These are phyloP conservation scores for Anthophora plumipes DNA, from an alignment of 2,888 invertebrate genomes.

Conservation along the genomic window DNA sequence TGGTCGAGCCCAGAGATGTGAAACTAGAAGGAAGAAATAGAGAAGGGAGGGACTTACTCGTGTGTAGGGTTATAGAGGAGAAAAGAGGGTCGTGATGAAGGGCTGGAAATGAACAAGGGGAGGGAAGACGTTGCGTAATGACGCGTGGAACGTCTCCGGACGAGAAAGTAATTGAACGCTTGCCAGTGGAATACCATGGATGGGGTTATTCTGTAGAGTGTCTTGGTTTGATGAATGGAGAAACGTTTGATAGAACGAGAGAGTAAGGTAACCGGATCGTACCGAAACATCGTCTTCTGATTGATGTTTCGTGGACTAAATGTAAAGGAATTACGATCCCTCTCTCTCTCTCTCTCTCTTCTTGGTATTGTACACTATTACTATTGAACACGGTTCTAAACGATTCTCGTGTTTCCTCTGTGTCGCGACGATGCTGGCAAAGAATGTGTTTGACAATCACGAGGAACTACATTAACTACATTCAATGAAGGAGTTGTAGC, in stretches of 20 bases:
- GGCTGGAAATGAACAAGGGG: slow-evolving; percentile 38
- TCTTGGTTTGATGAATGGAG: slow-evolving; percentile 45
- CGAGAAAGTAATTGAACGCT: slow-evolving; percentile 59
- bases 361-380: not conserved
- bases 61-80: not conserved
- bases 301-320: slow-evolving; percentile 33
- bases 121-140: slow-evolving; percentile 50
- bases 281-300: slow-evolving; percentile 32
- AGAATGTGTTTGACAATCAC: not conserved
- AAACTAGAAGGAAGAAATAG: slow-evolving; percentile 6
- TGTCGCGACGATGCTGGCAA: not conserved
- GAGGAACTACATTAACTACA: slow-evolving; percentile 2
- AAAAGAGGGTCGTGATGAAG: slow-evolving; percentile 15
- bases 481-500: no score
- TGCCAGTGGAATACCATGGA: slow-evolving; percentile 3
- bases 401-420: not conserved
- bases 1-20: slow-evolving; percentile 39
- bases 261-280: not conserved
- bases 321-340: slow-evolving; percentile 8
- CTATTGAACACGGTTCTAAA: slow-evolving; percentile 1
- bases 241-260: slow-evolving; percentile 30
- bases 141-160: slow-evolving; percentile 53
- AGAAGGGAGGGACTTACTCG: slow-evolving; percentile 16
- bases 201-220: not conserved
- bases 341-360: not conserved